Conservation (phyloP, 1,140 invertebrate species). For the Bombus confusus region DNA sequence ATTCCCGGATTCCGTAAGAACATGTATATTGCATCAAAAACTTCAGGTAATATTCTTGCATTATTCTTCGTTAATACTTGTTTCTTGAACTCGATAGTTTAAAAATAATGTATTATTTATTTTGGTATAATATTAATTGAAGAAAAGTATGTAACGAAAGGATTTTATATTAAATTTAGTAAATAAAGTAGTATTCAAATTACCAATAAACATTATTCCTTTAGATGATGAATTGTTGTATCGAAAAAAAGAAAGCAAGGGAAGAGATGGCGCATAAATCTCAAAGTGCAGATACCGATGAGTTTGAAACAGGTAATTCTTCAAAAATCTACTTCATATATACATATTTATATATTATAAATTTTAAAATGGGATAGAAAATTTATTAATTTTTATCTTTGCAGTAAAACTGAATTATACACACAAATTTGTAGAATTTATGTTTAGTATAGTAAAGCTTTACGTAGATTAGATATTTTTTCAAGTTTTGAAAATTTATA, state of each 20-base stretch:
- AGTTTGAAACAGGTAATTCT: conserved; percentile 70
- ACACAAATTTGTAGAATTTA: too few species aligned
- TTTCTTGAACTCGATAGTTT: background rate
- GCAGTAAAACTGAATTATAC: too few species aligned
- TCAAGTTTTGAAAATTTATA: background rate
- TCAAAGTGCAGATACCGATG: conserved; percentile 69
- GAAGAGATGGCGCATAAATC: conserved; percentile 79
- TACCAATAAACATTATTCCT: conserved; percentile 36
- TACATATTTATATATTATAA: background rate
- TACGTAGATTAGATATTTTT: too few species aligned
- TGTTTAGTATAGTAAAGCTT: too few species aligned
- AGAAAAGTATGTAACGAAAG: background rate
- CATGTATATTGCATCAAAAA: conserved; percentile 97
- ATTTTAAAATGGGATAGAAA: background rate
- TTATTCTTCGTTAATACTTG: background rate
- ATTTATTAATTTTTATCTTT: background rate
- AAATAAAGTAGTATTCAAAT: too few species aligned
- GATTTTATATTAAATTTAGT: background rate
- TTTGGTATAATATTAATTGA: background rate
- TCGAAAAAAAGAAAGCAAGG: conserved; percentile 87
- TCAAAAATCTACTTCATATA: background rate
- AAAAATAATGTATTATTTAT: background rate
- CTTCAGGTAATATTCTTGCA: conserved; percentile 83
- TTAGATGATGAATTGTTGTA: conserved; percentile 98
- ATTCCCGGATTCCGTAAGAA: conserved; percentile 90